Evolutionary conservation across 2,113 vertebrate species (phyloP).

Genomic region (Loxodonta africana): DNA sequence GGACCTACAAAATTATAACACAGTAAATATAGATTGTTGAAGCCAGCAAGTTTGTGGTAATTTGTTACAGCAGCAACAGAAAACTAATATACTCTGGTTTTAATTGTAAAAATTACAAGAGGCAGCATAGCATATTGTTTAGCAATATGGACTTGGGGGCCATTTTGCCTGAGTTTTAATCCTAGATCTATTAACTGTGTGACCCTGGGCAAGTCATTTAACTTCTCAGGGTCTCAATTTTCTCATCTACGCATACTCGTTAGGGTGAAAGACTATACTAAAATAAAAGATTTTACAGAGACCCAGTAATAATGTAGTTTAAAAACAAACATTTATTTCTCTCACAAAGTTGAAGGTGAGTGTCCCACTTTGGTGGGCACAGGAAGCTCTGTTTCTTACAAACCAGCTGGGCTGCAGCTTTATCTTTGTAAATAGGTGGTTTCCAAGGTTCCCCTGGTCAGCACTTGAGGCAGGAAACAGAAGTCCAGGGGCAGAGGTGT

Average conservation of each 20-base stretch:
- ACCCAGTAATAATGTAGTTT: neutral
- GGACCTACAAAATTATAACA: neutral
- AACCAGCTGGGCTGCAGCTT: neutral
- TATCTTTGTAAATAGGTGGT: neutral
- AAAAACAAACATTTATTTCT: constrained; percentile 16
- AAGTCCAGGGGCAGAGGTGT: neutral
- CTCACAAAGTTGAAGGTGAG: neutral
- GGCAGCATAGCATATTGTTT: neutral
- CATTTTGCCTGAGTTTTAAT: neutral
- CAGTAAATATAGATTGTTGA: neutral
- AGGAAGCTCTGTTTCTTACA: neutral
- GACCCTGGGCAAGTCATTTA: neutral
- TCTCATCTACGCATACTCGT: neutral
- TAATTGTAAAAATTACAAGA: neutral
- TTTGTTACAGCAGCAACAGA: neutral
- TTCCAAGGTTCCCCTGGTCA: neutral
- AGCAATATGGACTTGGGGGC: neutral
- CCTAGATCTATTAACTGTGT: neutral
- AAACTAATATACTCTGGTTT: constrained; percentile 1
- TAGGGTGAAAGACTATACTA: neutral
- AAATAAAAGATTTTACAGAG: constrained; percentile 33
- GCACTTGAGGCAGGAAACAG: neutral
- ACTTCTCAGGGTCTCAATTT: neutral
- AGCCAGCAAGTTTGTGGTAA: neutral
- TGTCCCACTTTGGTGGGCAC: neutral